A percentile compares a stretch with the other conserved stretches of the same genome.
Conservation (phyloP, 2,113 vertebrate genomes). For the Pipa parva region DNA sequence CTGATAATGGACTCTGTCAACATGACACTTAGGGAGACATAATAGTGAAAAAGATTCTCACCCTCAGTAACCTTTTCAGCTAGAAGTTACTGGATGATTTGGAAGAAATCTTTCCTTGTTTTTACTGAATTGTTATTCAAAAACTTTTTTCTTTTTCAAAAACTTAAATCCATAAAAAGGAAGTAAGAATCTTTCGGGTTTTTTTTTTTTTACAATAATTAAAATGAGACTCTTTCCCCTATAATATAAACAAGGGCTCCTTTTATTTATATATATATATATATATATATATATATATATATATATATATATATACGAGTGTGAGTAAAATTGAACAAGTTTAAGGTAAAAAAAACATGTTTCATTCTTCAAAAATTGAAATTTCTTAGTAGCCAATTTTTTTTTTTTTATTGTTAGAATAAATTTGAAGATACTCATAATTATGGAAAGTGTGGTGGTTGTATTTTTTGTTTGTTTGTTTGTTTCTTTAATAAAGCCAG, state of each 20-base stretch:
- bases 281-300: too few relatives aligned
- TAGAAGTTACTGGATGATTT: background rate
- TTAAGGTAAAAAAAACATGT: background rate
- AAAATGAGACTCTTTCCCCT: too few relatives aligned
- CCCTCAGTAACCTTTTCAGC: constrained; percentile 4
- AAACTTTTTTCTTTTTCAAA: too few relatives aligned
- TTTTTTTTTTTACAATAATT: too few relatives aligned
- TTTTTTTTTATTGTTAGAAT: constrained; percentile 31
- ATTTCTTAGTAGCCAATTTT: background rate
- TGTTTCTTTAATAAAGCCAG: constrained; percentile 18
- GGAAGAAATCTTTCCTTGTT: too few relatives aligned
- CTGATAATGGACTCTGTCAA: constrained; percentile 17
- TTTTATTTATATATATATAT: too few relatives aligned
- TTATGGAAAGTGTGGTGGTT: constrained; percentile 13
- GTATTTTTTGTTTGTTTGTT: too few relatives aligned
- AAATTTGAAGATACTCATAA: constrained; percentile 24
- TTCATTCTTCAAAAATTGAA: constrained; percentile 5
- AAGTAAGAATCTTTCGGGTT: too few relatives aligned
- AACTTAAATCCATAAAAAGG: too few relatives aligned
- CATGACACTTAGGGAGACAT: background rate
- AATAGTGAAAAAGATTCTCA: background rate
- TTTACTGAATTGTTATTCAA: too few relatives aligned
- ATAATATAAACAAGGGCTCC: constrained; percentile 14
- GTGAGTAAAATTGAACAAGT: constrained; percentile 26
- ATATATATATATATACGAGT: too few relatives aligned